Percentiles rank a stretch among this genome's conserved stretches.
Evolutionary conservation across 1,140 invertebrate species (phyloP).

Genomic region (Drosophila navojoa): DNA sequence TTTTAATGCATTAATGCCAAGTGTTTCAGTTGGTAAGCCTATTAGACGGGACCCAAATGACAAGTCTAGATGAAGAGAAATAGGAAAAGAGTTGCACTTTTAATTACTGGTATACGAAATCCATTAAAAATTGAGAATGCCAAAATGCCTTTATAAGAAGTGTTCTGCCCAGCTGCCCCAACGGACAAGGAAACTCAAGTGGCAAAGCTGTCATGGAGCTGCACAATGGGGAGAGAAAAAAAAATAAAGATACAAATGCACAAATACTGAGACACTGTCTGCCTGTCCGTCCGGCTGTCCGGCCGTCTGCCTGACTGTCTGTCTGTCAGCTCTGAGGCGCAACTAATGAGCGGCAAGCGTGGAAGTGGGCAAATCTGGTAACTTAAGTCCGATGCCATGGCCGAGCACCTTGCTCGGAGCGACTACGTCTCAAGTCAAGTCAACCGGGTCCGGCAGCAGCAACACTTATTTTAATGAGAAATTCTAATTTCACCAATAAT

Average conservation of each 20-base stretch:
- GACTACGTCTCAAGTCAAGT: constrained; percentile 76
- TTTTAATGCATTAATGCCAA: constrained; percentile 40
- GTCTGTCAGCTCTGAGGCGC: constrained; percentile 62
- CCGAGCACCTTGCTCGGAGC: constrained; percentile 69
- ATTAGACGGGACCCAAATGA: constrained; percentile 35
- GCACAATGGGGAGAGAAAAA: constrained; percentile 24
- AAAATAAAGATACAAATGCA: constrained; percentile 20
- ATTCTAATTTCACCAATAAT: constrained; percentile 81
- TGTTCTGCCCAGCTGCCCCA: background rate
- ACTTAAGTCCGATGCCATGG: constrained; percentile 73
- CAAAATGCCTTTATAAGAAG: background rate
- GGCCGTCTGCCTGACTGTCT: background rate
- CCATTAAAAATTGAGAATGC: constrained; percentile 62
- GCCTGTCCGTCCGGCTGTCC: too few species aligned
- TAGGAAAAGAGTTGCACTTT: constrained; percentile 56
- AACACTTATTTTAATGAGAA: constrained; percentile 83
- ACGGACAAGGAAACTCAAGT: constrained; percentile 37
- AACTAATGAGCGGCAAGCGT: constrained; percentile 74
- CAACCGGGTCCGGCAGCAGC: constrained; percentile 63
- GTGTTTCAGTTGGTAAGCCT: constrained; percentile 66
- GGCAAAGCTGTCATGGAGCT: constrained; percentile 29
- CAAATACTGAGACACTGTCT: background rate
- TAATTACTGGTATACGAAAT: constrained; percentile 69
- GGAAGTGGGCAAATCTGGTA: constrained; percentile 1
- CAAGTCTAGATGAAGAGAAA: background rate